Percentiles rank a stretch among this genome's conserved stretches.
These are phyloP conservation scores for Zeuzera pyrina DNA, from an alignment of 2,888 invertebrate genomes.

Conservation along the genomic window DNA sequence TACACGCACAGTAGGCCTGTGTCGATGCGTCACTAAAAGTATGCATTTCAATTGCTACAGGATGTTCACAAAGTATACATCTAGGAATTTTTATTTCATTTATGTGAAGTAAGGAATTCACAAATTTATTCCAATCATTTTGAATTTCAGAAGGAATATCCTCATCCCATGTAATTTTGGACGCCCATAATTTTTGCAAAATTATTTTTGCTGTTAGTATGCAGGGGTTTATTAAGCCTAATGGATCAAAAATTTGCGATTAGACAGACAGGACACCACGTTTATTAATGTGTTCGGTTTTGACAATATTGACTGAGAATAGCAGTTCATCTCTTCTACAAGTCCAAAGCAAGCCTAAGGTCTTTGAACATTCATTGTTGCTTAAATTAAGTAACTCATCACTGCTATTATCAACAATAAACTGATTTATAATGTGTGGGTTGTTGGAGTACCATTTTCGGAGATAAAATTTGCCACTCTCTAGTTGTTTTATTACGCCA, in stretches of 20 bases:
- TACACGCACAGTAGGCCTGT: background rate
- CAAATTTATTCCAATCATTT: background rate
- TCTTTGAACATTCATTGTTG: too few species aligned
- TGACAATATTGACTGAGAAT: too few species aligned
- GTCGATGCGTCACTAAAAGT: background rate
- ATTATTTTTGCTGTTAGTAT: background rate
- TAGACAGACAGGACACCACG: too few species aligned
- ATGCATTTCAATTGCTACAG: background rate
- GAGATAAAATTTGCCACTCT: conserved; percentile 3
- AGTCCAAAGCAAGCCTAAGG: too few species aligned
- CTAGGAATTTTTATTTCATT: background rate
- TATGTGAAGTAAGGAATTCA: background rate
- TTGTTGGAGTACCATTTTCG: too few species aligned
- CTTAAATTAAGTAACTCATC: too few species aligned
- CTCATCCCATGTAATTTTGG: background rate
- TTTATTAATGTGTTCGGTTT: too few species aligned
- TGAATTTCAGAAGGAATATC: background rate
- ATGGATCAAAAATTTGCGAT: too few species aligned
- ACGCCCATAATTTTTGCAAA: background rate
- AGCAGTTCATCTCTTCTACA: too few species aligned
- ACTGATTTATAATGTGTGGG: too few species aligned
- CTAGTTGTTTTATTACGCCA: background rate
- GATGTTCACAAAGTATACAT: background rate
- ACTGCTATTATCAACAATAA: too few species aligned
- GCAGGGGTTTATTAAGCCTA: background rate